Evolutionary conservation across 1,140 invertebrate genomes (phyloP).

Genomic region (Cyclargus thomasi): DNA sequence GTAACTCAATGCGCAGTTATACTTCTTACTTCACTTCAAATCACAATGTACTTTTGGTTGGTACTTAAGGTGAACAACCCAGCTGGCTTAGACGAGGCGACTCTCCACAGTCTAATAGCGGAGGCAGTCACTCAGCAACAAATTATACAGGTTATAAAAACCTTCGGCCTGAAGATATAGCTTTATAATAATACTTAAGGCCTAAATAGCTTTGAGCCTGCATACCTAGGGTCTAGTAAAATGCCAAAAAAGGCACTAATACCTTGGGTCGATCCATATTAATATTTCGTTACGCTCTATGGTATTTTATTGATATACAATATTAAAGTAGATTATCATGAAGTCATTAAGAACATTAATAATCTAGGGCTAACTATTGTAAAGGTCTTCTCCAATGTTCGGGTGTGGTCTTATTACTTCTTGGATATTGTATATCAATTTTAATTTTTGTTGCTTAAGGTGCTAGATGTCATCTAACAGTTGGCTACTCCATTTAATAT

Average conservation of each 20-base stretch:
- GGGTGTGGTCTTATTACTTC: not conserved
- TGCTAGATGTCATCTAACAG: not conserved
- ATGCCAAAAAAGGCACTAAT: not conserved
- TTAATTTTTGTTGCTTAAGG: constrained; percentile 12
- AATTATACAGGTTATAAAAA: constrained; percentile 66
- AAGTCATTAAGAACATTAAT: too few species aligned
- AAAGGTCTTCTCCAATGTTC: not conserved
- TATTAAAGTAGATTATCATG: not conserved
- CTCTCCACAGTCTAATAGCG: constrained; percentile 69
- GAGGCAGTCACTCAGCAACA: constrained; percentile 74
- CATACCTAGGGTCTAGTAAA: not conserved
- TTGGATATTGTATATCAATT: constrained; percentile 11
- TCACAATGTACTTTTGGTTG: constrained; percentile 5
- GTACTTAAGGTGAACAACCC: constrained; percentile 72
- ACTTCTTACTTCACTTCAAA: not conserved
- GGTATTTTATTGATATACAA: not conserved
- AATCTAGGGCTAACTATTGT: not conserved
- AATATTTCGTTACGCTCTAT: not conserved
- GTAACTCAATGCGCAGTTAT: not conserved
- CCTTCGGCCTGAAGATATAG: constrained; percentile 20
- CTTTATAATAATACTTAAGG: not conserved
- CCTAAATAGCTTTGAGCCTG: not conserved
- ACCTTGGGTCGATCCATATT: not conserved
- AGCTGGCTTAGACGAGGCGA: constrained; percentile 67
- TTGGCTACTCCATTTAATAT: not conserved